These are phyloP conservation scores for Cyanistes caeruleus DNA, from an alignment of 2,113 vertebrate genomes.

Conservation along the genomic window DNA sequence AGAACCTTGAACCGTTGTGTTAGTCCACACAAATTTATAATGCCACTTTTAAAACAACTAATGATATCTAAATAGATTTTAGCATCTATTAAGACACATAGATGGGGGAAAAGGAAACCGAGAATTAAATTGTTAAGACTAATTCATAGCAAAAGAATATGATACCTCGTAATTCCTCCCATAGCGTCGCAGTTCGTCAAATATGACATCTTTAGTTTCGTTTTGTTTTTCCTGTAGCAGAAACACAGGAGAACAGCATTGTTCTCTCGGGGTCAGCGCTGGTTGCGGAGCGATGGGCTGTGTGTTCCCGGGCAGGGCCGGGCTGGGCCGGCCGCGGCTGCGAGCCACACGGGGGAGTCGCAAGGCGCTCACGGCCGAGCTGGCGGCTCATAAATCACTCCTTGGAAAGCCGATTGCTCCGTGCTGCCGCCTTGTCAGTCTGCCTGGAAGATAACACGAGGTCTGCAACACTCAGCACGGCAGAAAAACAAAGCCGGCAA, in stretches of 20 bases:
- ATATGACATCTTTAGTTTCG: background rate
- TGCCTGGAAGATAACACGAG: background rate
- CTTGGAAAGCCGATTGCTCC: constrained; percentile 28
- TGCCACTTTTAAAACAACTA: constrained; percentile 34
- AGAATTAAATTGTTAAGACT: background rate
- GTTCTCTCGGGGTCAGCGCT: background rate
- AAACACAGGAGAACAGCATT: background rate
- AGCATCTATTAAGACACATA: constrained; percentile 19
- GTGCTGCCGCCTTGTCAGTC: background rate
- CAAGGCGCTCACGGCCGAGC: constrained; percentile 38
- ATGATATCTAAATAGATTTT: background rate
- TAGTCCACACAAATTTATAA: constrained; percentile 5
- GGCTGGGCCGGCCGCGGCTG: background rate
- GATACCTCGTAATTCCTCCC: constrained; percentile 24
- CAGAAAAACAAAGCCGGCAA: background rate
- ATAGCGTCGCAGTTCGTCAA: background rate
- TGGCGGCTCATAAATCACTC: constrained; percentile 38
- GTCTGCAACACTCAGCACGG: background rate
- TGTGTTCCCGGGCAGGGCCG: background rate
- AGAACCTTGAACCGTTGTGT: background rate
- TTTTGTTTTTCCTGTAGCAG: background rate
- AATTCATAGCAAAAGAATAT: constrained; percentile 48
- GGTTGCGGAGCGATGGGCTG: background rate
- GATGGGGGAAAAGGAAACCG: background rate
- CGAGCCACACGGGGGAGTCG: constrained; percentile 76